Conservation (phyloP, 2,797 vertebrate genomes). For the Poeciliopsis presidionis region DNA sequence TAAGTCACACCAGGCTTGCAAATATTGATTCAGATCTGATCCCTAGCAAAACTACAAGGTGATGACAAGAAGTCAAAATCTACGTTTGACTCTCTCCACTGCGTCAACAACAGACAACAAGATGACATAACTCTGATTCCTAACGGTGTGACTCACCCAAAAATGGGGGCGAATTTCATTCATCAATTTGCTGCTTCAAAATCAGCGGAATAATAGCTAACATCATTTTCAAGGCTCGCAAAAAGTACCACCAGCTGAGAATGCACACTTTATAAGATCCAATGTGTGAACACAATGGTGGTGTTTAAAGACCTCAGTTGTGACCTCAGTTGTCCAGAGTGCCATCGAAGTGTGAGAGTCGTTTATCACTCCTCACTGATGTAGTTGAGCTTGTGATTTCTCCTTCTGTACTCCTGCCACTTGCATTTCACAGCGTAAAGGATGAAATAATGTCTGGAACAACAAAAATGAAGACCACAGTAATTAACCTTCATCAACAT, state of each 20-base stretch:
- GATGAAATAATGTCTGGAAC: background rate
- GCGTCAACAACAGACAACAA: background rate
- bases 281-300: background rate
- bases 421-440: background rate
- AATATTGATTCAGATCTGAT: background rate
- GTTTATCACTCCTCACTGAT: background rate
- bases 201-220: background rate
- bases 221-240: background rate
- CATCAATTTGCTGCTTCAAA: background rate
- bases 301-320: background rate
- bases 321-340: background rate
- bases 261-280: background rate
- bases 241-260: background rate
- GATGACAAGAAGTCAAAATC: background rate
- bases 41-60: background rate
- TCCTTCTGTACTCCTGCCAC: background rate
- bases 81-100: background rate
- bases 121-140: background rate
- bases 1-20: background rate
- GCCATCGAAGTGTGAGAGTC: background rate
- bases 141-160: background rate
- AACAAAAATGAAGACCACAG: constrained; percentile 9
- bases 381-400: constrained; percentile 1
- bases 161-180: background rate
- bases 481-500: constrained; percentile 41